A percentile compares a stretch with the other conserved stretches of the same genome.
phyloP scores from a whole-genome alignment of 1,140 invertebrate genomes.

The Macrostomum lignano region DNA sequence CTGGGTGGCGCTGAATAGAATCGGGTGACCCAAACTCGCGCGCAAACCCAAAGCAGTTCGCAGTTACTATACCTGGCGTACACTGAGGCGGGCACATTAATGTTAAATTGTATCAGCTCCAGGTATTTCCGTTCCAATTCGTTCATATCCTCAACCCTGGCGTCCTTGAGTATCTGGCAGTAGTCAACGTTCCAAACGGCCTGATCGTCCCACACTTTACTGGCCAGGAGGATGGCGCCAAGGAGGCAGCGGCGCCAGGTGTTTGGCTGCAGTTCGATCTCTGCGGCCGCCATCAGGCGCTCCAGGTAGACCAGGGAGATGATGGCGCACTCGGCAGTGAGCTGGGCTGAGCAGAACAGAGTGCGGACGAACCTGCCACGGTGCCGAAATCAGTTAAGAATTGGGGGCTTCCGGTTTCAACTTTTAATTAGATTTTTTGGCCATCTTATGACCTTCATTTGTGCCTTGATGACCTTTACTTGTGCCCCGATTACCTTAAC shows the following conservation, averaged over 20 bases:
- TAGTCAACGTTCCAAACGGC: conserved; percentile 99
- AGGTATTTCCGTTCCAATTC: conserved; percentile 88
- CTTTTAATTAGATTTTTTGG: too few relatives aligned
- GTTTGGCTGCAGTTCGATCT: conserved; percentile 77
- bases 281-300: conserved; percentile 69
- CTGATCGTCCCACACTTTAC: conserved; percentile 99
- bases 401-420: too few relatives aligned
- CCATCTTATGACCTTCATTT: too few relatives aligned
- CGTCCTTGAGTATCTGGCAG: conserved; percentile 94
- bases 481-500: too few relatives aligned
- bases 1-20: too few relatives aligned
- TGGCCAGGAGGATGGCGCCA: conserved; percentile 73
- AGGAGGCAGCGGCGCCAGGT: conserved; percentile 45
- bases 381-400: too few relatives aligned
- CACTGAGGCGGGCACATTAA: conserved; percentile 94
- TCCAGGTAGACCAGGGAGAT: conserved; percentile 60
- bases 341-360: conserved; percentile 84
- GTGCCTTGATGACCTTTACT: too few relatives aligned
- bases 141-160: conserved; percentile 97
- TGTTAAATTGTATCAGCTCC: conserved; percentile 95
- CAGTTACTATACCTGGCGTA: conserved; percentile 99
- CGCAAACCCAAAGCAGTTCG: too few relatives aligned
- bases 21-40: too few relatives aligned
- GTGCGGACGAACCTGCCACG: conserved; percentile 88
- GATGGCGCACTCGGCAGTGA: conserved; percentile 98